A percentile compares a stretch with the other conserved stretches of the same genome.
Evolutionary conservation across 2,113 vertebrate genomes (phyloP).

Genomic region (Onychostoma macrolepis): DNA sequence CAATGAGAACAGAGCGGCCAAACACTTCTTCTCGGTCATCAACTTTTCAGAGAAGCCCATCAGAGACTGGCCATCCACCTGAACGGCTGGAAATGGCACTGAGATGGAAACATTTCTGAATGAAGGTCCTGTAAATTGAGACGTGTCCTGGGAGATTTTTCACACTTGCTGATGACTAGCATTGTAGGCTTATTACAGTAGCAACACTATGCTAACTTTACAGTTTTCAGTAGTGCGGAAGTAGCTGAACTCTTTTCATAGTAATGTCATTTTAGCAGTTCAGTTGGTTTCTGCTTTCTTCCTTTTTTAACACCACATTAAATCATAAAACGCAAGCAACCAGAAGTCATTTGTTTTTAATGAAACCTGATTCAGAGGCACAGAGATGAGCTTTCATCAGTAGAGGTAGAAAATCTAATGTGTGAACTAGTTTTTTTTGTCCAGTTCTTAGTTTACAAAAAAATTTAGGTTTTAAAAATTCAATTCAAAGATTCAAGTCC

Average conservation of each 20-base stretch:
- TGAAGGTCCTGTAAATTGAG: constrained; percentile 25
- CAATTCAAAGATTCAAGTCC: too few relatives aligned
- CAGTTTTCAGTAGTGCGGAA: too few relatives aligned
- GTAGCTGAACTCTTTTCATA: neutral
- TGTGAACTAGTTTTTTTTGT: neutral
- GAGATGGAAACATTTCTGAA: constrained; percentile 24
- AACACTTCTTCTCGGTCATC: constrained; percentile 33
- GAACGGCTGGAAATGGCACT: constrained; percentile 2
- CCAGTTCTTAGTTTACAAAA: neutral
- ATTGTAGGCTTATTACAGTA: neutral
- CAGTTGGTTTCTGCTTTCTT: neutral
- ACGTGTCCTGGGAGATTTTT: neutral
- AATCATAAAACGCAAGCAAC: neutral
- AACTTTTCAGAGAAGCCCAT: constrained; percentile 32
- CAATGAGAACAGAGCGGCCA: constrained; percentile 36
- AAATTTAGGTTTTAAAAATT: neutral
- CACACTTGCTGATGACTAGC: neutral
- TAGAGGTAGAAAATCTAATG: too few relatives aligned
- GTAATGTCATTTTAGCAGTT: neutral
- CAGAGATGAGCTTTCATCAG: too few relatives aligned
- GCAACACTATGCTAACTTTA: neutral
- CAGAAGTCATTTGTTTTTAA: neutral
- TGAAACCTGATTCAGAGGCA: neutral
- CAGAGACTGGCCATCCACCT: constrained; percentile 39
- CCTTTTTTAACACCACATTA: neutral